These are phyloP conservation scores for Dicranocentrus wangi DNA, from an alignment of 2,888 invertebrate species.

Conservation along the genomic window DNA sequence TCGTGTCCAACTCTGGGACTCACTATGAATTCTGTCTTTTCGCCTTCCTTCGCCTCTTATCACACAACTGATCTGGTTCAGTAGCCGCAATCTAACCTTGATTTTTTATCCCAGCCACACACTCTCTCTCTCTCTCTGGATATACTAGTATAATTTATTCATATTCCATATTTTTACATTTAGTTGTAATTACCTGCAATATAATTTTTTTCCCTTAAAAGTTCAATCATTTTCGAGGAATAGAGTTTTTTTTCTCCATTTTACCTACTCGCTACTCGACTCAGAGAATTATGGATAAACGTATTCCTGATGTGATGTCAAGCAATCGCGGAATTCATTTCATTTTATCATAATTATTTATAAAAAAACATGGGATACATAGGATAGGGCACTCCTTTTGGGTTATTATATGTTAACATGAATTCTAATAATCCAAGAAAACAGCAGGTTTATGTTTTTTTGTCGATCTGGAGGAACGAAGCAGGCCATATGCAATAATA, in stretches of 20 bases:
- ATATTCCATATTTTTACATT: slow-evolving; percentile 29
- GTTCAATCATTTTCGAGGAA: slow-evolving; percentile 9
- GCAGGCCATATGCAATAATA: neutral
- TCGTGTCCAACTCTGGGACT: neutral
- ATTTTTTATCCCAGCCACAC: slow-evolving; percentile 36
- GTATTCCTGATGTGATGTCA: too few species aligned
- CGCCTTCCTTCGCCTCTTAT: neutral
- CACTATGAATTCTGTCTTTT: neutral
- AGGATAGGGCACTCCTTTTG: neutral
- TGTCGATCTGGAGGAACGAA: slow-evolving; percentile 10
- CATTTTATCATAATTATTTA: too few species aligned
- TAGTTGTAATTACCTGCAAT: slow-evolving; percentile 30
- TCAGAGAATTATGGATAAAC: too few species aligned
- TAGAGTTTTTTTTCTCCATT: slow-evolving; percentile 2
- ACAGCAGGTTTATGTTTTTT: neutral
- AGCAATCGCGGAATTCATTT: too few species aligned
- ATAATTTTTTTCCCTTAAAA: slow-evolving; percentile 16
- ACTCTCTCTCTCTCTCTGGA: neutral
- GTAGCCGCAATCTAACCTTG: slow-evolving; percentile 48
- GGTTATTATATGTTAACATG: slow-evolving; percentile 12
- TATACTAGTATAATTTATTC: slow-evolving; percentile 33
- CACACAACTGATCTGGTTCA: slow-evolving; percentile 23
- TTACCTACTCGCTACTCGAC: slow-evolving; percentile 14
- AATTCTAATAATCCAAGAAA: slow-evolving; percentile 11
- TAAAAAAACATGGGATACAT: too few species aligned